Base-by-base conservation (phyloP, 2,113 vertebrate species). In the Ibidorhyncha struthersii region DNA sequence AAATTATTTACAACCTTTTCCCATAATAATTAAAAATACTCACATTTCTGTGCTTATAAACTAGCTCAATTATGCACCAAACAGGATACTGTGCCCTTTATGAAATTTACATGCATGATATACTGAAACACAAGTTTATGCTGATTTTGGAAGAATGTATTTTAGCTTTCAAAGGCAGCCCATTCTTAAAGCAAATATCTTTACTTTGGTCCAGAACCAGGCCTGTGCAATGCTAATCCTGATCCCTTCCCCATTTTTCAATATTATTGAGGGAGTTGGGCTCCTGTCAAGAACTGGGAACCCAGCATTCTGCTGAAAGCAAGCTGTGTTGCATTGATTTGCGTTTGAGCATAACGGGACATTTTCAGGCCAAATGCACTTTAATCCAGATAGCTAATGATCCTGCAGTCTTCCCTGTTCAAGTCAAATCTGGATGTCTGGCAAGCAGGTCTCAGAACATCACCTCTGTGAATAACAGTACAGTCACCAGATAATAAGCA, bases 71-170 rank as follows among this genome's bases (percentile, higher is more conserved):
- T 71, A 70, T 55, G n/a, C 32, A 71, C 32, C 47, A 85, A 63
- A 76, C 23, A 38, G 40, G 27, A 67, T 52, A 56, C 16, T 36
- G 55, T 0, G 0, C 14, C 25, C 18, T 55, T 82, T 32, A 40
- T 52, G 47, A 72, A 85, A 92, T 50, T 5, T 36, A 47, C 34
- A 38, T 67, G 25, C 12, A 34, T 49, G 45, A 49, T 45, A 66
- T 6, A 65, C 18, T 47, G 23, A 81, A 91, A 58, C 26, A 72
- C 13, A 76, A 47, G 13, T 67, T 62, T 36, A 34, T 55, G 32
- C 32, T 67, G 49, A 72, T 82, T 67, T 85, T 1, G 29, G 9
- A 72, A 67, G 12, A 74, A 76, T 27, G 7, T 47, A 40, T 74
- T 76, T 93, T 36, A 67, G 30, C 38, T 88, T 90, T 81, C 40